phyloP scores from a whole-genome alignment of 2,113 vertebrate genomes.

The Pelusios castaneus region DNA sequence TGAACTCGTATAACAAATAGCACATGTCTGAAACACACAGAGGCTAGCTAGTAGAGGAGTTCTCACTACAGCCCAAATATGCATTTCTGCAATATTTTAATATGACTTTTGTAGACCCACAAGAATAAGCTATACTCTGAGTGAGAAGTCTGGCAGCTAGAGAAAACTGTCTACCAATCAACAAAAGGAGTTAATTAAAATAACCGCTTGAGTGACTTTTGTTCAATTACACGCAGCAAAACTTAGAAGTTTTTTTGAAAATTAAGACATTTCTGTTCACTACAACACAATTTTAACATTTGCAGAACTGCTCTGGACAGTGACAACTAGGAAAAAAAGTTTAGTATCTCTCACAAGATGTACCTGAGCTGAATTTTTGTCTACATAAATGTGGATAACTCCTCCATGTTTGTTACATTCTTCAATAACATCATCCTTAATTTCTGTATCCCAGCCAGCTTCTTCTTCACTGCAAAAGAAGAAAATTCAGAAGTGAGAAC shows the following conservation, averaged over 20 bases:
- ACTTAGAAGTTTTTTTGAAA: background rate
- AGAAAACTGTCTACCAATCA: background rate
- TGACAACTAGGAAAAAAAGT: background rate
- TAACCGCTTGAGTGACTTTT: background rate
- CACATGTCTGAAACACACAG: no score
- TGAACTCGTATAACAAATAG: no score
- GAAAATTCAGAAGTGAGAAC: background rate
- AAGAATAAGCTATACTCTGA: background rate
- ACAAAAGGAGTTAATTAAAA: background rate
- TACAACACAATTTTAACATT: background rate
- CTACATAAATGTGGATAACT: constrained; percentile 96
- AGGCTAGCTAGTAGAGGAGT: no score
- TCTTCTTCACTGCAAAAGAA: constrained; percentile 85
- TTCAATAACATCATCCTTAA: constrained; percentile 96
- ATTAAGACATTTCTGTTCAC: background rate
- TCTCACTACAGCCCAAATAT: background rate
- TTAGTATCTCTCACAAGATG: background rate
- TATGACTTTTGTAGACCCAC: background rate
- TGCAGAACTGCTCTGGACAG: background rate
- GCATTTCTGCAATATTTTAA: background rate
- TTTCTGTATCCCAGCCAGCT: constrained; percentile 93
- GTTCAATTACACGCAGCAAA: background rate
- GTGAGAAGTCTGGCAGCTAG: background rate
- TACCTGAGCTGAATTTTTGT: constrained; percentile 97
- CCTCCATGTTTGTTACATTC: constrained; percentile 98